phyloP scores from a whole-genome alignment of 2,113 vertebrate species.

The Pristiophorus japonicus region DNA sequence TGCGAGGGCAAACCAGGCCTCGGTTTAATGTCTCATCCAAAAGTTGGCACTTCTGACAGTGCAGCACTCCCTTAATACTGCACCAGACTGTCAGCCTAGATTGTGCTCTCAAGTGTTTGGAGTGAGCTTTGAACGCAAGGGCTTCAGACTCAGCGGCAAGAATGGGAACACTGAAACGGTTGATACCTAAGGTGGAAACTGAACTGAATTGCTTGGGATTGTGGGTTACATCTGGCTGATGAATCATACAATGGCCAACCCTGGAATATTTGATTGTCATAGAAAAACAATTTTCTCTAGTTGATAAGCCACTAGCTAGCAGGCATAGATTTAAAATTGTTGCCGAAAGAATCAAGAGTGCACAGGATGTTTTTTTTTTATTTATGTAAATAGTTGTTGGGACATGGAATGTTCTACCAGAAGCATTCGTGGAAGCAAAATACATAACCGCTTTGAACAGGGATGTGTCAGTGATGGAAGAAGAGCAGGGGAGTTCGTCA shows the following conservation, averaged over 20 bases:
- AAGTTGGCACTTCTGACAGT: background rate
- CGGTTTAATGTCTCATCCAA: background rate
- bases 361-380: no score
- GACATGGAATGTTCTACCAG: background rate
- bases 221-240: background rate
- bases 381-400: background rate
- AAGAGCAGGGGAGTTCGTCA: no score
- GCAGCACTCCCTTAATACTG: background rate
- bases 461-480: background rate
- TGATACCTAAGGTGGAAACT: background rate
- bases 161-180: background rate
- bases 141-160: background rate
- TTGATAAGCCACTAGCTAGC: background rate
- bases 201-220: background rate
- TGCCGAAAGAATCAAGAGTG: no score
- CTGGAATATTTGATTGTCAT: background rate
- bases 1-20: no score
- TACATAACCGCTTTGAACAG: background rate
- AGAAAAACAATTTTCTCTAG: background rate
- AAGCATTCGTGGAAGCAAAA: background rate
- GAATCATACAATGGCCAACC: background rate
- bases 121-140: background rate
- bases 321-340: no score
- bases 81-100: background rate
- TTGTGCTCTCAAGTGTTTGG: background rate